Evolutionary conservation across 2,888 invertebrate genomes (phyloP), one percentile per base, ranked within the genome.

Genomic region (Heteromurus nitidus): DNA sequence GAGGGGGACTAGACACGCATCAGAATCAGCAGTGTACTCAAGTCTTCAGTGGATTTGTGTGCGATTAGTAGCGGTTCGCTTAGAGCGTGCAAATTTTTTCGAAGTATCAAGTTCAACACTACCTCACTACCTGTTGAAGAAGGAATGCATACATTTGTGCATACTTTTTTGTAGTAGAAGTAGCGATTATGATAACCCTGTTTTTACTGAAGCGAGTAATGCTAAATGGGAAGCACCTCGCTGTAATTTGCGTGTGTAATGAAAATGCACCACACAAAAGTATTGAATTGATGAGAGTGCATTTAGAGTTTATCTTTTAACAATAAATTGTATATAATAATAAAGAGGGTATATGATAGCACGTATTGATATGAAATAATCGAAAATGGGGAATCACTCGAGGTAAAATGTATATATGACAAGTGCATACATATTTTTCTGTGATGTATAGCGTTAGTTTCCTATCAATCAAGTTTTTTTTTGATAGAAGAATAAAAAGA

Each of bases 381-480:
- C n/a, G 20, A 20, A 50, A 50, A 50, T 50, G 50, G 20, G 50
- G 50, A 50, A 50, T 50, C 50, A 36, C 36, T 36, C 36, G 36
- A 5, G 13, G 13, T 13, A 36, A 9, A 36, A 13, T 36, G 7
- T 36, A 36, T 13, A 36, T 36, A 5, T 13, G 13, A 9, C 13
- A 9, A 36, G 5, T 9, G 7, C 5, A 36, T 36, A 36, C 36
- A 36, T 36, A 9, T 9, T 36, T 36, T 9, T 5, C 36, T 47
- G n/a, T 47, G 11, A n/a, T 47, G 47, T 36, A n/a, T 16, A 47
- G n/a, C n/a, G 47, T n/a, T n/a, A n/a, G n/a, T n/a, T n/a, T 50
- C 18, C 31, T 30, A 60, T 60, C 60, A 60, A 60, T 60, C 60
- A 60, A 53, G 53, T 53, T 22, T n/a, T n/a, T n/a, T n/a, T n/a